phyloP scores from a whole-genome alignment of 2,888 invertebrate species.

The Acleris emargana region DNA sequence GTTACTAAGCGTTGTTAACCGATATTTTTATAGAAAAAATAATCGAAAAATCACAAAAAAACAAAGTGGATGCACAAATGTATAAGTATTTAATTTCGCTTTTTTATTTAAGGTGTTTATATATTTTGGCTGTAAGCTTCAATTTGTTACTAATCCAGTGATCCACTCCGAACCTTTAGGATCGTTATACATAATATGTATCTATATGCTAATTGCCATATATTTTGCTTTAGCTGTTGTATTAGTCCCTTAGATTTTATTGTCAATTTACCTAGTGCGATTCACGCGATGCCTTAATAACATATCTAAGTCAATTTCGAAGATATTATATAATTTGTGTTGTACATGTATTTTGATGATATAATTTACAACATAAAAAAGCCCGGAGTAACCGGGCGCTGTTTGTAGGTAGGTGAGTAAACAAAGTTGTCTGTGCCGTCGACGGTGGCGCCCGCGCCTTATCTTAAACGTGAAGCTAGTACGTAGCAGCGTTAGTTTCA shows the following conservation, averaged over 20 bases:
- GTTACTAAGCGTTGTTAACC: slow-evolving; percentile 54
- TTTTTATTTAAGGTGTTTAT: slow-evolving; percentile 71
- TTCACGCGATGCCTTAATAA: slow-evolving; percentile 84
- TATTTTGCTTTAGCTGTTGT: slow-evolving; percentile 81
- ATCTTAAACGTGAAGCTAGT: not conserved
- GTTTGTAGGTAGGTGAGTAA: slow-evolving; percentile 15
- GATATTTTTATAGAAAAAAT: slow-evolving; percentile 69
- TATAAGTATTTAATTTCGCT: slow-evolving; percentile 71
- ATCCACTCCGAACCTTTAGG: slow-evolving; percentile 52
- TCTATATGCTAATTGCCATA: slow-evolving; percentile 68
- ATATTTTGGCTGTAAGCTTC: slow-evolving; percentile 75
- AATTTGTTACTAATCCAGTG: slow-evolving; percentile 56
- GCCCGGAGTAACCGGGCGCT: slow-evolving; percentile 22
- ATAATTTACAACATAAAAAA: slow-evolving; percentile 40
- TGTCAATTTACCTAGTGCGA: slow-evolving; percentile 78
- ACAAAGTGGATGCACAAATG: slow-evolving; percentile 74
- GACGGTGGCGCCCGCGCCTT: not conserved
- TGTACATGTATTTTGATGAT: slow-evolving; percentile 58
- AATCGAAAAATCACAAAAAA: slow-evolving; percentile 72
- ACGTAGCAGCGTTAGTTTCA: slow-evolving; percentile 4
- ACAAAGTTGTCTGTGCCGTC: slow-evolving; percentile 28
- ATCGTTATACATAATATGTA: slow-evolving; percentile 54
- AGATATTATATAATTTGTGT: slow-evolving; percentile 65
- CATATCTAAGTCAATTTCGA: slow-evolving; percentile 83
- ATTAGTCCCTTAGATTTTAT: slow-evolving; percentile 73